A percentile compares a stretch with the other conserved stretches of the same genome.
These are phyloP conservation scores for Leucoptera coffeella DNA, from an alignment of 2,888 invertebrate genomes.

Conservation along the genomic window DNA sequence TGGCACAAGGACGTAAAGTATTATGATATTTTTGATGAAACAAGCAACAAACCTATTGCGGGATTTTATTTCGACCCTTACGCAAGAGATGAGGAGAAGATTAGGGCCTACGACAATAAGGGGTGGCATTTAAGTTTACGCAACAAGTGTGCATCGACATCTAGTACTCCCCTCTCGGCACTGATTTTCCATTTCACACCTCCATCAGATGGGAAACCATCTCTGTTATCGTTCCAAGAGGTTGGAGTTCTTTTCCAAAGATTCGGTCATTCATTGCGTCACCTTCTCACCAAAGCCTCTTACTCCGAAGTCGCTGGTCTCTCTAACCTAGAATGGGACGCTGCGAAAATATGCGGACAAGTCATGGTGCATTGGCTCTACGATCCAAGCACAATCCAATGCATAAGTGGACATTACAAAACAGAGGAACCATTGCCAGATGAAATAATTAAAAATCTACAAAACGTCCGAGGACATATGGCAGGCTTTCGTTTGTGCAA, in stretches of 20 bases:
- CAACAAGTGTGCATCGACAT: slow-evolving; percentile 59
- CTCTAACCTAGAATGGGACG: slow-evolving; percentile 91
- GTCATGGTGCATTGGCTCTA: slow-evolving; percentile 79
- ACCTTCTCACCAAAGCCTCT: slow-evolving; percentile 73
- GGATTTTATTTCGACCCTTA: slow-evolving; percentile 85
- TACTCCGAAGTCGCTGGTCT: slow-evolving; percentile 82
- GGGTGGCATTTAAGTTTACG: slow-evolving; percentile 78
- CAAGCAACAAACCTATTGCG: slow-evolving; percentile 60
- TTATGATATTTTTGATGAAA: slow-evolving; percentile 71
- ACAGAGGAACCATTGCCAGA: slow-evolving; percentile 66
- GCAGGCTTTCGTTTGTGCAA: slow-evolving; percentile 72
- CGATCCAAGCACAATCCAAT: slow-evolving; percentile 52
- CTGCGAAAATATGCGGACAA: slow-evolving; percentile 74
- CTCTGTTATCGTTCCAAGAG: slow-evolving; percentile 69
- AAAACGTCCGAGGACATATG: slow-evolving; percentile 64
- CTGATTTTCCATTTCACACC: slow-evolving; percentile 78
- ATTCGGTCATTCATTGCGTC: slow-evolving; percentile 84
- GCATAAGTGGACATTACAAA: slow-evolving; percentile 69
- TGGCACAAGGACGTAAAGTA: slow-evolving; percentile 87
- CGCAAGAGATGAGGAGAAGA: slow-evolving; percentile 59
- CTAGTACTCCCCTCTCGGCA: slow-evolving; percentile 68
- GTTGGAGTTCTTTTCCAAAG: slow-evolving; percentile 71
- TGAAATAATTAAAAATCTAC: slow-evolving; percentile 57
- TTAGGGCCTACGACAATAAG: slow-evolving; percentile 50
- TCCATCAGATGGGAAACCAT: slow-evolving; percentile 57